These are phyloP conservation scores for Mormyrops boulengeri DNA, from an alignment of 2,797 vertebrate species.

Conservation along the genomic window DNA sequence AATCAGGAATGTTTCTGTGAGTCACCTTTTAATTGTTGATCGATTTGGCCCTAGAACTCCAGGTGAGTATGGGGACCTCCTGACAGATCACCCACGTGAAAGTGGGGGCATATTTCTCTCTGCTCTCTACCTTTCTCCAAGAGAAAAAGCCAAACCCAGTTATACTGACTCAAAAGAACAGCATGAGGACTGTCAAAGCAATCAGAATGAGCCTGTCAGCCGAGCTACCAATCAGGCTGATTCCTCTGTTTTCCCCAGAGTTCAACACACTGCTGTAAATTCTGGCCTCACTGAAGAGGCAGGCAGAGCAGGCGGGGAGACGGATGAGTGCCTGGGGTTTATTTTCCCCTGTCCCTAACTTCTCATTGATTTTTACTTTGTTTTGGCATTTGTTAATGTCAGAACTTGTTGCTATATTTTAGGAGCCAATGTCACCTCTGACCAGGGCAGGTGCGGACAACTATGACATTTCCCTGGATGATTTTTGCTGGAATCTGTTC, in stretches of 20 bases:
- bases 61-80: neutral
- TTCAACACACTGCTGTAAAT: neutral
- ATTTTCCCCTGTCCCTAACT: neutral
- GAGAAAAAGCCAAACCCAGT: neutral
- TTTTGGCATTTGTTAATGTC: neutral
- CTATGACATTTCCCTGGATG: neutral
- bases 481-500: neutral
- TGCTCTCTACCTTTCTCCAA: neutral
- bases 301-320: neutral
- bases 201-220: neutral
- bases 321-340: neutral
- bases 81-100: neutral
- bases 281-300: neutral
- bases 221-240: neutral
- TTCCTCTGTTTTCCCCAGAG: neutral
- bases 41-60: neutral
- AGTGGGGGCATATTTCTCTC: neutral
- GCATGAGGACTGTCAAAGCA: neutral
- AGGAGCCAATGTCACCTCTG: neutral
- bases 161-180: neutral
- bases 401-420: neutral
- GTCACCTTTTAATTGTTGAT: neutral
- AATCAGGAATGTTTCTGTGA: neutral
- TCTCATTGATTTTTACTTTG: conserved; percentile 18
- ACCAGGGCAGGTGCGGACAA: neutral